Evolutionary conservation across 2,888 invertebrate genomes (phyloP), one percentile per base, ranked within the genome.

Genomic region (Cloeon dipterum): DNA sequence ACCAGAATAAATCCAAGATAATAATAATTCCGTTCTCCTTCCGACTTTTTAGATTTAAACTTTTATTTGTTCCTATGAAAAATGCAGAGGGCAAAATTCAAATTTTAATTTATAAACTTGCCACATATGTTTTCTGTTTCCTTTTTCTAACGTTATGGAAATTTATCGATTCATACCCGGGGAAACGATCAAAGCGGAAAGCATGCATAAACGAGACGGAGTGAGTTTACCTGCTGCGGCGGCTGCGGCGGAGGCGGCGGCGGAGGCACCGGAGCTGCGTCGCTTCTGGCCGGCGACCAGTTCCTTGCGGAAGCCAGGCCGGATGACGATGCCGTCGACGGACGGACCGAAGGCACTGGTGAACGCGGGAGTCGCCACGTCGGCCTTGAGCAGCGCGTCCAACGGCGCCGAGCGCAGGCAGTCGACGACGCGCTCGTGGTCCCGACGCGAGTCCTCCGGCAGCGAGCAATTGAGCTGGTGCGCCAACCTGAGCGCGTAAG

Each of bases 311-410:
- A 81, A 79, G 55, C 83, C 82, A 11, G 77, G 73, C 56, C 81
- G 77, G 50, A 93, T 86, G 42, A 93, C 88, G 44, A 91, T 88
- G 37, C 86, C 89, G 52, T 91, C 91, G 37, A 89, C 79, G 46
- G 86, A 85, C 11, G 91, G 91, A 5, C 91, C 93, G 51, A 91
- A 93, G 1, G 82, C 74, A 44, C 77, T 81, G 38, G 37, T 36
- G 32, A 35, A 38, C 14, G 37, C 38, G 8, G 33, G 39, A 10
- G 37, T 45, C 43, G 35, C 45, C 50, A 79, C 74, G 56, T 79
- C 79, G 26, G 74, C 68, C 25, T 68, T 65, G 54, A 81, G 65
- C 23, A 85, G 58, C 44, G 77, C 74, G 42, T 75, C 73, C 43
- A 85, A 63, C 11, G 71, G 64, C 5, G 74, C 70, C 45, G 79